Evolutionary conservation across 2,113 vertebrate genomes (phyloP).

Genomic region (Melanocharis versteri): DNA sequence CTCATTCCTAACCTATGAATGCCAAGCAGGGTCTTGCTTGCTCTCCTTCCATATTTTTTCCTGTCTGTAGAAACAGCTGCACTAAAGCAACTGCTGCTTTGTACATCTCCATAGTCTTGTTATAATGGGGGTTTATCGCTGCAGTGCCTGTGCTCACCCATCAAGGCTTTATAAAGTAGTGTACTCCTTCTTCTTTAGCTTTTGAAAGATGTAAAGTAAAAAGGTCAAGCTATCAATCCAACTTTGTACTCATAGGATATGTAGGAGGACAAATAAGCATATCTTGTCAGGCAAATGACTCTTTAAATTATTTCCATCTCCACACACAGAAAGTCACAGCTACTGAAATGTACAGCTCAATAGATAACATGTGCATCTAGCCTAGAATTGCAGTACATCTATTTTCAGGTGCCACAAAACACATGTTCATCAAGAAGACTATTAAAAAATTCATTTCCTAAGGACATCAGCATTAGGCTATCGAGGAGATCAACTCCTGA

Average conservation of each 20-base stretch:
- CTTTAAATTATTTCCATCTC: not conserved
- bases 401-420: constrained; percentile 1
- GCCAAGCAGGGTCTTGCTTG: not conserved
- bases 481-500: not conserved
- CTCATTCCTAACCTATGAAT: not conserved
- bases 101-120: not conserved
- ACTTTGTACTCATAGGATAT: not conserved
- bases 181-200: not conserved
- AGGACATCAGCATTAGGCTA: not conserved
- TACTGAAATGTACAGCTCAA: not conserved
- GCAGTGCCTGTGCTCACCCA: not conserved
- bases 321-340: not conserved
- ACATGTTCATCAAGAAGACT: not conserved
- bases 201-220: not conserved
- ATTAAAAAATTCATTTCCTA: constrained; percentile 30
- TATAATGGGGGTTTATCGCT: not conserved
- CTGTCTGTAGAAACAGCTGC: not conserved
- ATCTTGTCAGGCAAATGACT: not conserved
- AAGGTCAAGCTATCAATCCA: not conserved
- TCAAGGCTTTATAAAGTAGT: not conserved
- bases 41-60: not conserved
- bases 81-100: not conserved
- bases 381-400: not conserved
- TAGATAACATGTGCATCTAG: not conserved
- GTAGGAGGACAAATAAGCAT: not conserved